These are phyloP conservation scores for Bimastos eiseni DNA, from an alignment of 2,888 invertebrate species.

Conservation along the genomic window DNA sequence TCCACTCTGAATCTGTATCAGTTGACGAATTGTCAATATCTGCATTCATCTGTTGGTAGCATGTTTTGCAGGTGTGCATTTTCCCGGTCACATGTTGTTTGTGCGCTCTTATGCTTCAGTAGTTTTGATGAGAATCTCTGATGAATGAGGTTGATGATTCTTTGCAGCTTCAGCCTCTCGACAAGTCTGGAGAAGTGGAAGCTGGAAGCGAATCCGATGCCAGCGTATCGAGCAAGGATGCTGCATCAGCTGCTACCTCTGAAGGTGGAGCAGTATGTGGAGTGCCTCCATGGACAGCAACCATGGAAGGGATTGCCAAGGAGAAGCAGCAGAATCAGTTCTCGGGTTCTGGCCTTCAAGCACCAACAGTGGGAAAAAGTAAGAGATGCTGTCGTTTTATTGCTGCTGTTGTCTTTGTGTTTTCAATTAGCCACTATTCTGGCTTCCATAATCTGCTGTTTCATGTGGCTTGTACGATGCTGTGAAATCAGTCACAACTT, in stretches of 20 bases:
- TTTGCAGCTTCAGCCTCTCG: slow-evolving; percentile 3
- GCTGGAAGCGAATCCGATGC: neutral
- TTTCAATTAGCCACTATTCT: neutral
- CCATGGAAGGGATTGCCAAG: slow-evolving; percentile 43
- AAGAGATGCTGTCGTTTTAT: too few relatives aligned
- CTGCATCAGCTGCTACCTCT: neutral
- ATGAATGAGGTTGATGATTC: neutral
- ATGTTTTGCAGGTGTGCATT: neutral
- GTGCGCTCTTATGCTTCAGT: neutral
- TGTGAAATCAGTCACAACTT: too few relatives aligned
- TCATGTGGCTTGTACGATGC: neutral
- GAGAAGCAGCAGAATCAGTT: slow-evolving; percentile 35
- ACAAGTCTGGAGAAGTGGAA: neutral
- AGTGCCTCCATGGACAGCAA: slow-evolving; percentile 34
- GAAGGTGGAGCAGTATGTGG: neutral
- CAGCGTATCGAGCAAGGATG: slow-evolving; percentile 13
- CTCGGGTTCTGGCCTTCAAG: slow-evolving; percentile 52
- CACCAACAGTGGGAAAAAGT: slow-evolving; percentile 57
- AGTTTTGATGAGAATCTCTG: too few relatives aligned
- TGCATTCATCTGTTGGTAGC: neutral
- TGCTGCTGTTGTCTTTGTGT: neutral
- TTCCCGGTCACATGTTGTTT: neutral
- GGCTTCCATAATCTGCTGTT: neutral
- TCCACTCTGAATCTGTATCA: neutral
- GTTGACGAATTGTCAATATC: neutral